Evolutionary conservation across 2,113 vertebrate genomes (phyloP), one percentile per base, ranked within the genome.

Genomic region (Eretmochelys imbricata): DNA sequence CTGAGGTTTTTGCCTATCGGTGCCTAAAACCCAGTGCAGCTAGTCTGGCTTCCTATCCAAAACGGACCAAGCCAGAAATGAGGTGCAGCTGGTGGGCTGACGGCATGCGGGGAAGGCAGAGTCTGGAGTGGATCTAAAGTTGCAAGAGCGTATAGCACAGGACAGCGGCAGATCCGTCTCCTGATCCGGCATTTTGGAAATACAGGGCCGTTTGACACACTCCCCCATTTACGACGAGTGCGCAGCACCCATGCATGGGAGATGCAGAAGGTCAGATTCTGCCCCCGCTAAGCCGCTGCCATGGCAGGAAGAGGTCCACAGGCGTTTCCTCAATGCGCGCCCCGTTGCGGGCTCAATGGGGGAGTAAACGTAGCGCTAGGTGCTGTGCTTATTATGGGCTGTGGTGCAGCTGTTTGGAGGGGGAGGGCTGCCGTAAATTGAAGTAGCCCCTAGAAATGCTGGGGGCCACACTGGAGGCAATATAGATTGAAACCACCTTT

Each of bases 251-350:
- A 25, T 14, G 31, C 19, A 50, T 57, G 20, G 1, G 19, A 85
- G 29, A 80, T 0, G 3, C 0, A 3, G 65, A n/a, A 19, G 35
- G 65, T 20, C 35, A n/a, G 4, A 5, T 94, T 20, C 16, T 55
- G 38, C 31, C 38, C 5, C 3, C 84, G 5, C 29, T 27, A 3
- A 53, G 20, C 48, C 84, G 10, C 80, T 17, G 6, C 59, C 17
- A 9, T 13, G 29, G 2, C 12, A 27, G 69, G 8, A 62, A 62
- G 65, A 35, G 35, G 35, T 27, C 57, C 11, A 11, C 57, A 13
- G 27, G 57, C 5, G 3, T 59, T 59, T 59, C 57, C 25, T 29
- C 57, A 27, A 27, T 13, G 57, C 27, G 5, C 25, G 27, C 1
- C 17, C 65, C 13, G 6, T 29, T 7, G 88, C 53, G 0, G 0